Base-by-base conservation (phyloP, 2,113 vertebrate genomes). In the Muscicapa adusta region DNA sequence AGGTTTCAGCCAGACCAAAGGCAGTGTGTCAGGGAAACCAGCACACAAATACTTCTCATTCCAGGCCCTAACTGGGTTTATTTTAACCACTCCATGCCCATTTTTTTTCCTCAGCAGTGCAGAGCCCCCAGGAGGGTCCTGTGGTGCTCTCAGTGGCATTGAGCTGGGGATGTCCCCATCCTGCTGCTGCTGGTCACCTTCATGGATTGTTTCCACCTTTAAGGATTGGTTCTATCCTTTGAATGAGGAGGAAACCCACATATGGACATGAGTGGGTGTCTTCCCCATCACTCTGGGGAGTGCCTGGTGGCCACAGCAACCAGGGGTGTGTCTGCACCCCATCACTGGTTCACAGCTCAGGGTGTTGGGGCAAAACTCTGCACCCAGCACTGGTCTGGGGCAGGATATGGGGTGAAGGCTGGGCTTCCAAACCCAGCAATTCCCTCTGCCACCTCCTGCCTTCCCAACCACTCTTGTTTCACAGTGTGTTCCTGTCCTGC, bases 21-120 rank as follows among this genome's bases (percentile, higher is more conserved):
- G 96, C 83, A 92, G 73, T 80, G 2, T 57, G 91, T 40, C 87
- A 92, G 87, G 77, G 70, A 79, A 94, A 89, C 43, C 89, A 82
- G 84, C 57, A 31, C 70, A 79, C 23, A 43, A 91, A 94, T 93
- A 5, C 20, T 82, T 91, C 80, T 92, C 74, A 66, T 94, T 96
- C 94, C 94, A 92, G 77, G 40, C n/a, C 26, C 0, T 76, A 74
- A 66, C 56, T 48, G 10, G 80, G 15, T 14, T 94, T 36, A 15
- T 63, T 89, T 93, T 85, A 93, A 78, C 81, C 20, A 15, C 85
- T 53, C 70, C 0, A 0, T n/a, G n/a, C 28, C 68, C 65, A 73
- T 83, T 84, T 45, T 26, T 57, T 38, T 22, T 50, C 25, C 17
- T 54, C 63, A 43, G 29, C 43, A 15, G 72, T 2, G 2, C 63